Evolutionary conservation across 1,140 invertebrate genomes (phyloP).

Genomic region (Listronotus oregonensis): DNA sequence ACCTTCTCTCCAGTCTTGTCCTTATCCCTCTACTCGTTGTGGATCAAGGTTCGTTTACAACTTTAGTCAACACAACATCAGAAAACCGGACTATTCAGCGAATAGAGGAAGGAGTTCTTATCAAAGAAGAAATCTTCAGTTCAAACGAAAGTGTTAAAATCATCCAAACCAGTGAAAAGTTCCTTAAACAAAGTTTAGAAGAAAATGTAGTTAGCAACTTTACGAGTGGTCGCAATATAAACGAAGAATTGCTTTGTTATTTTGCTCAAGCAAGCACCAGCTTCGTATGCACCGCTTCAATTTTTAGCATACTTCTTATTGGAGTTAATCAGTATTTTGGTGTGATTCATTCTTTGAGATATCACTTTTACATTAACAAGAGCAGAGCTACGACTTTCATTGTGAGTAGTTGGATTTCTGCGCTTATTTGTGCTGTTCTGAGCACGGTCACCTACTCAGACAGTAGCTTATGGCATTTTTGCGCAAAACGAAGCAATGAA

Average conservation of each 20-base stretch:
- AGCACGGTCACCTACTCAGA: slow-evolving; percentile 51
- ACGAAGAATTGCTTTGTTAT: slow-evolving; percentile 53
- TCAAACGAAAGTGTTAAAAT: slow-evolving; percentile 28
- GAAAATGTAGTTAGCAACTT: neutral
- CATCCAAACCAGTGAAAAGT: slow-evolving; percentile 29
- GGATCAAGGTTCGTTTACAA: slow-evolving; percentile 51
- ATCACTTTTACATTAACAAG: slow-evolving; percentile 77
- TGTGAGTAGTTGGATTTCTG: slow-evolving; percentile 67
- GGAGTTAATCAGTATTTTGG: slow-evolving; percentile 86
- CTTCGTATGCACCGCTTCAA: slow-evolving; percentile 61
- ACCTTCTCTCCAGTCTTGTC: slow-evolving; percentile 66
- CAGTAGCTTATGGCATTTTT: slow-evolving; percentile 59
- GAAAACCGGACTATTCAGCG: slow-evolving; percentile 19
- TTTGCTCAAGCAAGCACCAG: slow-evolving; percentile 60
- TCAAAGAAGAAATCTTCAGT: slow-evolving; percentile 33
- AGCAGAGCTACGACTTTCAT: slow-evolving; percentile 73
- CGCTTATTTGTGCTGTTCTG: slow-evolving; percentile 61
- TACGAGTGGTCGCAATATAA: neutral
- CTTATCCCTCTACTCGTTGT: slow-evolving; percentile 65
- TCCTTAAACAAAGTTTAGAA: slow-evolving; percentile 12
- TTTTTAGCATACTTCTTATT: slow-evolving; percentile 70
- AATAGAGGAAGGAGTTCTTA: slow-evolving; percentile 21
- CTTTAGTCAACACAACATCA: slow-evolving; percentile 5
- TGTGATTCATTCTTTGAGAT: slow-evolving; percentile 84
- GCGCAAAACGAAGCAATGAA: slow-evolving; percentile 54